Evolutionary conservation across 2,113 vertebrate genomes (phyloP).

Genomic region (Rhodinocichla rosea): DNA sequence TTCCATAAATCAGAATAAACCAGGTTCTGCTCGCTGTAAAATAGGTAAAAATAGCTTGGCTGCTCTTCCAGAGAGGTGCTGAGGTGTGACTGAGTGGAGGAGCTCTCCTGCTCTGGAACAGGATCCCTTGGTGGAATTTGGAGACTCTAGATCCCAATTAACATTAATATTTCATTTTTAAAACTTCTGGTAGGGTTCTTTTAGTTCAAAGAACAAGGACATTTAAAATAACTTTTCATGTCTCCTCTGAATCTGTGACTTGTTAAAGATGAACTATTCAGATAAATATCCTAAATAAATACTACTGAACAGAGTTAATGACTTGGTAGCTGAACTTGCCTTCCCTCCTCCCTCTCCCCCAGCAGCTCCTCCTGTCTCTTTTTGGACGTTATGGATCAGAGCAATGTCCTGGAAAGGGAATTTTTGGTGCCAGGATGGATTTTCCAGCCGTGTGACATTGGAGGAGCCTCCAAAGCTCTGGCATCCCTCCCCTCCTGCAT

Average conservation of each 20-base stretch:
- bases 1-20: neutral
- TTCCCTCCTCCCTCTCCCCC: neutral
- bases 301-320: neutral
- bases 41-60: neutral
- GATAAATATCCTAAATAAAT: neutral
- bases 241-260: neutral
- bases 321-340: neutral
- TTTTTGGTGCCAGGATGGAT: neutral
- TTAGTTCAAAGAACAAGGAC: accelerated
- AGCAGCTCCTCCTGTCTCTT: neutral
- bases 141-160: neutral
- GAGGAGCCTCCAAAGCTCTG: neutral
- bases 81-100: neutral
- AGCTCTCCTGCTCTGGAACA: neutral
- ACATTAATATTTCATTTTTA: neutral
- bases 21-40: neutral
- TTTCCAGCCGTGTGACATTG: neutral
- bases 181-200: neutral
- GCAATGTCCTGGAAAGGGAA: neutral
- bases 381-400: neutral
- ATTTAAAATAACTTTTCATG: neutral
- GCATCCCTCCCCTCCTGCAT: neutral
- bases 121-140: neutral
- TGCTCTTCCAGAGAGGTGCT: neutral
- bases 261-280: neutral